Conservation (phyloP, 2,113 vertebrate genomes). For the Scortum barcoo region DNA sequence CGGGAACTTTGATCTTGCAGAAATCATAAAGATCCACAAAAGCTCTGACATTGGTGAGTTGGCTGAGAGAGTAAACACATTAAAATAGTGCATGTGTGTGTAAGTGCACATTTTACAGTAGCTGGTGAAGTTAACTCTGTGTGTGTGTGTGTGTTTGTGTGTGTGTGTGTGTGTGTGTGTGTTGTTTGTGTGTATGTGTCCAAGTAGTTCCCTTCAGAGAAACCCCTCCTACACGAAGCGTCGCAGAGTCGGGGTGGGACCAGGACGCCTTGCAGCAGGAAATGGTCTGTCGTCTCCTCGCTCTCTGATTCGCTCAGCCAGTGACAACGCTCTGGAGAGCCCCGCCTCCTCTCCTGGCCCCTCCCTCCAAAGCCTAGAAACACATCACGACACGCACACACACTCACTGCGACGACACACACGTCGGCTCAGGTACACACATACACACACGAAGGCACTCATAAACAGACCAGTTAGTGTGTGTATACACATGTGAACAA, state of each 20-base stretch:
- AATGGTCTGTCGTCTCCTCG: constrained; percentile 90
- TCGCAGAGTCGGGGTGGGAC: constrained; percentile 71
- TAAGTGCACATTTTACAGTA: neutral
- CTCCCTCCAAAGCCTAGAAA: constrained; percentile 92
- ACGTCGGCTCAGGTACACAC: constrained; percentile 79
- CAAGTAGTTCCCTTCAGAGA: constrained; percentile 95
- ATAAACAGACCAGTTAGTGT: neutral
- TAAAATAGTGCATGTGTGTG: neutral
- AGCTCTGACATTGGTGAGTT: constrained; percentile 95
- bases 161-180: constrained; percentile 38
- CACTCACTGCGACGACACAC: constrained; percentile 80
- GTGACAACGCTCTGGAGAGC: constrained; percentile 93
- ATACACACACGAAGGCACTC: neutral
- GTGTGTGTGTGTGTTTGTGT: constrained; percentile 40
- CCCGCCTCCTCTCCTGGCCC: constrained; percentile 92
- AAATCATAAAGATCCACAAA: constrained; percentile 98
- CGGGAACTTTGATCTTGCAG: constrained; percentile 96
- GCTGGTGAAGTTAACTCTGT: constrained; percentile 28
- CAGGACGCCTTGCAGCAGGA: constrained; percentile 79
- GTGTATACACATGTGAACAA: no score
- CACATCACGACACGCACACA: constrained; percentile 79
- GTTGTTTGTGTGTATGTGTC: constrained; percentile 43
- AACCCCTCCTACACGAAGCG: constrained; percentile 96
- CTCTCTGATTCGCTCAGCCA: constrained; percentile 93
- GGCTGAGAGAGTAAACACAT: constrained; percentile 21